Percentiles rank a stretch among this genome's conserved stretches.
phyloP scores from a whole-genome alignment of 35 echinoderm and acorn worm species.

The Strongylocentrotus purpuratus region DNA sequence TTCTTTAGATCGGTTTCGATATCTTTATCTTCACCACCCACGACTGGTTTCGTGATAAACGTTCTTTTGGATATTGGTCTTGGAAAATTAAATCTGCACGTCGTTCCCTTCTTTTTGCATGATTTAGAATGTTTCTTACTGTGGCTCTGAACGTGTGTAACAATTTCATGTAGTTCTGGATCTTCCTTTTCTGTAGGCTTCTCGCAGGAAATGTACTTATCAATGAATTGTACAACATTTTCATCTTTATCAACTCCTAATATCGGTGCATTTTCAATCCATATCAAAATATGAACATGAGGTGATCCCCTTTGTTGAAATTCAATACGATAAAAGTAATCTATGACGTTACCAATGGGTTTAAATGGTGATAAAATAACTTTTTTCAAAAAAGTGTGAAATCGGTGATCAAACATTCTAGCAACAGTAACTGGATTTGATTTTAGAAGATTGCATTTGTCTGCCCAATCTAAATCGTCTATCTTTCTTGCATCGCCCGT shows the following conservation, averaged over 20 bases:
- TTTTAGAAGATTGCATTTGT: constrained; percentile 57
- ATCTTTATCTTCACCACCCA: neutral
- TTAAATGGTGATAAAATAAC: constrained; percentile 54
- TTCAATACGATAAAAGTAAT: constrained; percentile 65
- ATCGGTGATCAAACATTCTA: constrained; percentile 65
- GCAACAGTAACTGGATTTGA: constrained; percentile 68
- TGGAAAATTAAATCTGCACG: constrained; percentile 83
- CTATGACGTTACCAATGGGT: constrained; percentile 64
- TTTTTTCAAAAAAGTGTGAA: constrained; percentile 65
- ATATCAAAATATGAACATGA: constrained; percentile 60
- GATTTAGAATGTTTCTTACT: constrained; percentile 83
- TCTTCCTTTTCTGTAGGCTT: constrained; percentile 58
- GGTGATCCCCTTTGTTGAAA: constrained; percentile 60
- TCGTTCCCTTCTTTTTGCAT: constrained; percentile 72
- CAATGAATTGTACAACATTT: constrained; percentile 58
- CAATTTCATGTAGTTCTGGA: constrained; percentile 71
- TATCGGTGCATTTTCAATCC: constrained; percentile 65
- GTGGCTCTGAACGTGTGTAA: constrained; percentile 64
- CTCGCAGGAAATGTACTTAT: constrained; percentile 64
- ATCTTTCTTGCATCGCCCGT: constrained; percentile 45
- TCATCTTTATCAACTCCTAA: constrained; percentile 42
- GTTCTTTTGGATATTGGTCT: constrained; percentile 33
- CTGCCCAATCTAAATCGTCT: constrained; percentile 57
- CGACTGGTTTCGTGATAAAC: too few relatives aligned
- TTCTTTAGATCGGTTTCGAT: too few relatives aligned